Base-by-base conservation (phyloP, 2,888 invertebrate species). In the Cactoblastis cactorum region DNA sequence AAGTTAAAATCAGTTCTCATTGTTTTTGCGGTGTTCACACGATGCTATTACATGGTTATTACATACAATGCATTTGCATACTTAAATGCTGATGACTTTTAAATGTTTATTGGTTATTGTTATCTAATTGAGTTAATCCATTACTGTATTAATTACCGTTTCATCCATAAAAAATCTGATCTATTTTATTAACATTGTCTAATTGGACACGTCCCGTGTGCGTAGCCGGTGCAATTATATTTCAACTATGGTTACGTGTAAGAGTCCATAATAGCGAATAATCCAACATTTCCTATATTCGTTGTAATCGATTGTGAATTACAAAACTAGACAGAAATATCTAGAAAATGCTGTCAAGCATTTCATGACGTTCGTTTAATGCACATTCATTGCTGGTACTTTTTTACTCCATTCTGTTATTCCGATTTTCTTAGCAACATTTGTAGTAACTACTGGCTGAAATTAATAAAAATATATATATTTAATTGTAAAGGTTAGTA, bases 1-100 rank as follows among this genome's bases (percentile, higher is more conserved):
- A 49, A 52, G 49, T 52, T 33, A 39, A 35, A 17, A 43, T 32
- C 35, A 49, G 52, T 43, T 49, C 45, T 45, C 52, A 50, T 53
- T 46, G 46, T 53, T 43, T 45, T 47, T 45, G 22, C 19, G 1
- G 0, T 37, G 37, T 37, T 48, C 35, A 48, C 43, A 43, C 43
- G 28, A 15, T 43, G 43, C 43, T 43, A 43, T 43, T 43, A 43
- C 43, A 24, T n/a, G 15, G 43, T 28, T 32, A n/a, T 43, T 43
- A 43, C 43, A 43, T 43, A 43, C 43, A 28, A 43, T 43, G 43
- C 15, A 35, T 46, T 46, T 34, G 46, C 46, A 46, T n/a, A n/a
- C n/a, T n/a, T 34, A 34, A 35, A 12, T 9, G 14, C 3, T 12
- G 19, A 17, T 15, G 9, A 28, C 15, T 43, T 34, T 34, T 12